A percentile compares a stretch with the other conserved stretches of the same genome.
These are phyloP conservation scores for Triplophysa rosa DNA, from an alignment of 2,113 vertebrate species.

Conservation along the genomic window DNA sequence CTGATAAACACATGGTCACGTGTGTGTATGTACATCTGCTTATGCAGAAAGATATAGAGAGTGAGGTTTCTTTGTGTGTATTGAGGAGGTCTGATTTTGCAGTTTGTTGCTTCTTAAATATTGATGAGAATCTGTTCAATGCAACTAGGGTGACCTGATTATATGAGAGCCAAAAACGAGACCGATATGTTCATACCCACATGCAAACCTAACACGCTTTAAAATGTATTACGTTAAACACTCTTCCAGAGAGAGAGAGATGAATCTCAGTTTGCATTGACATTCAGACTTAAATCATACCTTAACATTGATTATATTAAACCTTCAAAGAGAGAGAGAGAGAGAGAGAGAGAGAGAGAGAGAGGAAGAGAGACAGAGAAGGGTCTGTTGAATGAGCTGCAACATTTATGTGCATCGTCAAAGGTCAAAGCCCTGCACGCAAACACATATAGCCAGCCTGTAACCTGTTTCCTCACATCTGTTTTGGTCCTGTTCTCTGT, in stretches of 20 bases:
- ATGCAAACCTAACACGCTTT: neutral
- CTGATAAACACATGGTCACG: neutral
- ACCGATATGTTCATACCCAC: constrained; percentile 35
- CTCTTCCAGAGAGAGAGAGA: no score
- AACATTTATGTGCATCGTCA: constrained; percentile 37
- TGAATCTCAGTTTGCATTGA: neutral
- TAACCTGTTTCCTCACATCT: constrained; percentile 31
- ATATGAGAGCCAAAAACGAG: neutral
- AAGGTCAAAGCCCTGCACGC: constrained; percentile 34
- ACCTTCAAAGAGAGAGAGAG: neutral
- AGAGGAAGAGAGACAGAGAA: neutral
- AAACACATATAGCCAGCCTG: neutral
- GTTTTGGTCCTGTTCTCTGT: constrained; percentile 25
- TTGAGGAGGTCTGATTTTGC: constrained; percentile 28
- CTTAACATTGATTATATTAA: neutral
- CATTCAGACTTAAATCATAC: neutral
- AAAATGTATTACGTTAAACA: neutral
- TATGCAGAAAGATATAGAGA: constrained; percentile 34
- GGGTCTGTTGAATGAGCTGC: constrained; percentile 26
- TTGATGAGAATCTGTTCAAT: constrained; percentile 62
- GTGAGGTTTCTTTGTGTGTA: neutral
- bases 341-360: neutral
- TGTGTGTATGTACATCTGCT: constrained; percentile 21
- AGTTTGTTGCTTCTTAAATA: constrained; percentile 57
- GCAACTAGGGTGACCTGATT: constrained; percentile 57